Conservation (phyloP, 2,888 invertebrate species). For the Orgyia antiqua region DNA sequence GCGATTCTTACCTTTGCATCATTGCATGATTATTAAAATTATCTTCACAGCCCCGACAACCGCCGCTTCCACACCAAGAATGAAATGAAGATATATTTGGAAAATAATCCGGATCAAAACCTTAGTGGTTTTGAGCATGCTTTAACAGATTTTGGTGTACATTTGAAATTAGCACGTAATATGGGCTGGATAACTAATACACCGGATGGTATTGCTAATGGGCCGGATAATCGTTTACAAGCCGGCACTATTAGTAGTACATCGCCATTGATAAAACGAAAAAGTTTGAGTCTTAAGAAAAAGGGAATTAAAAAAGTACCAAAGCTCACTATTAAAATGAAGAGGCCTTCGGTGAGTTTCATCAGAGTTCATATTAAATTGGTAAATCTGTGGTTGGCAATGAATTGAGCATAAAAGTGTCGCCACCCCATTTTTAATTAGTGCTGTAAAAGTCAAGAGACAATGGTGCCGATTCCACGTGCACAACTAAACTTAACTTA, state of each 20-base stretch:
- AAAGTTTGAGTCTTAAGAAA: conserved; percentile 37
- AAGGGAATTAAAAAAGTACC: conserved; percentile 28
- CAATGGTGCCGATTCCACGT: no score
- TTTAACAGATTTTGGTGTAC: conserved; percentile 64
- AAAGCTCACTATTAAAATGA: conserved; percentile 20
- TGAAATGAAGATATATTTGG: conserved; percentile 59
- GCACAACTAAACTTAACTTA: no score
- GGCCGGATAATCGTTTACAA: conserved; percentile 30
- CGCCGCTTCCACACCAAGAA: conserved; percentile 61
- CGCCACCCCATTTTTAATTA: no score
- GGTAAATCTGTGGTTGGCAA: no score
- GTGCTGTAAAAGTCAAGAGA: no score
- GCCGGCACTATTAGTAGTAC: conserved; percentile 28
- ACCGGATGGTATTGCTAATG: conserved; percentile 32
- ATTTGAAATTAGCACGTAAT: conserved; percentile 59
- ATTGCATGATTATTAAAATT: neutral
- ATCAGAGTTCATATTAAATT: no score
- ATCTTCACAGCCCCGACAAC: conserved; percentile 53
- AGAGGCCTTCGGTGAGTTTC: conserved; percentile 7
- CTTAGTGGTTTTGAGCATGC: conserved; percentile 42
- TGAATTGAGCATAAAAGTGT: no score
- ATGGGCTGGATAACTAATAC: conserved; percentile 60
- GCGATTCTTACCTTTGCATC: no score
- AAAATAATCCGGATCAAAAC: conserved; percentile 30
- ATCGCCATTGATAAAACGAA: conserved; percentile 47